Evolutionary conservation across 2,797 vertebrate genomes (phyloP), one percentile per base, ranked within the genome.

Genomic region (Borostomias antarcticus): DNA sequence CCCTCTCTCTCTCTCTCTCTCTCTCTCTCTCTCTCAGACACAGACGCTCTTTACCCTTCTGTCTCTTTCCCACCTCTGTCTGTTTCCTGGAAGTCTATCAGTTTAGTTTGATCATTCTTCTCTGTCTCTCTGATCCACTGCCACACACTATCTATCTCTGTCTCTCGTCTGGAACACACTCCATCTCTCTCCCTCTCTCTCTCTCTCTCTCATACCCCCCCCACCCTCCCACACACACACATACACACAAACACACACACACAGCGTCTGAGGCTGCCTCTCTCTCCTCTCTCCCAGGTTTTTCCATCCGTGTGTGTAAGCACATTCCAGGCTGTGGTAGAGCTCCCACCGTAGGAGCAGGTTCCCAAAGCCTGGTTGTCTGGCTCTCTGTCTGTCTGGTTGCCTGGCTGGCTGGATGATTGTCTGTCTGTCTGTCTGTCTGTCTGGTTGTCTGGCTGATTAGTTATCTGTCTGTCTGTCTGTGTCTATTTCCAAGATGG

Each of bases 171-270:
- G n/a, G n/a, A n/a, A n/a, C n/a, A 13, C 29, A 51, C 54, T 28
- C 68, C 53, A 64, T 23, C 72, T 47, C 70, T 59, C 64, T 72
- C 79, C 77, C 78, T 82, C 85, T 85, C 74, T 5, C 75, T 61
- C 28, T 0, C 43, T 25, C 2, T 58, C 78, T 72, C 67, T 26
- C 71, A 53, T 21, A 3, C 73, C 70, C 7, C 4, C 48, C n/a
- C 17, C 21, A 58, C 13, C 53, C 29, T n/a, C n/a, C 30, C 1
- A 2, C 25, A 15, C 52, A 50, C 30, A 17, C 32, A 29, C 21
- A 32, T 68, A 72, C 5, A 51, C 17, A 54, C 9, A 53, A 17
- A 28, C 23, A 57, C 4, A 47, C 13, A 15, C 23, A 13, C 50
- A 3, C 56, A 45, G 13, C 2, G 19, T 9, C 56, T 35, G 40